A percentile compares a stretch with the other conserved stretches of the same genome.
phyloP scores from a whole-genome alignment of 2,113 vertebrate genomes.

The Pica pica region DNA sequence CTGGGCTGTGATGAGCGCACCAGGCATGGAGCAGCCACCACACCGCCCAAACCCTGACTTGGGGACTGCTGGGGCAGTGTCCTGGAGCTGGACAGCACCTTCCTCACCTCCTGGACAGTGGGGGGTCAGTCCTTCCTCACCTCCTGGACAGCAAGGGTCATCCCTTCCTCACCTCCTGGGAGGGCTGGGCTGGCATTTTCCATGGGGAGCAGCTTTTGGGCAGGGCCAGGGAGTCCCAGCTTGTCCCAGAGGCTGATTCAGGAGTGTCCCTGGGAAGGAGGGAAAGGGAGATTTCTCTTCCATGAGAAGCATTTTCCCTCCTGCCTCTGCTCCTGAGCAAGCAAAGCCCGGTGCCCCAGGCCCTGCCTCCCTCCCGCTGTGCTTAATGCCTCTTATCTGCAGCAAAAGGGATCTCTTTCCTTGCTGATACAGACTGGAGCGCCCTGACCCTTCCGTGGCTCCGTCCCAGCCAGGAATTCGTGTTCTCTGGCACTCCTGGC shows the following conservation, averaged over 20 bases:
- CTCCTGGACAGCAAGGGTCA: not conserved
- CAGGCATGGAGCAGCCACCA: not conserved
- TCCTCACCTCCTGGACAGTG: not conserved
- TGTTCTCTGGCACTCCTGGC: not conserved
- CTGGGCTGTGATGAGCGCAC: not conserved
- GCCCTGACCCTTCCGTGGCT: not conserved
- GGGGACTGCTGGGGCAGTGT: not conserved
- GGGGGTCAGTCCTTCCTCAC: not conserved
- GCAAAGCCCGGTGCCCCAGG: not conserved
- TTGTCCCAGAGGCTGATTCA: not conserved
- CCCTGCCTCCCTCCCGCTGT: not conserved
- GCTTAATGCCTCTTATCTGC: not conserved
- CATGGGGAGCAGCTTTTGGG: not conserved
- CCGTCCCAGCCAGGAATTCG: not conserved
- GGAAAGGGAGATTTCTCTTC: not conserved
- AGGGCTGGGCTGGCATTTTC: not conserved
- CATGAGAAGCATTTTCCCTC: not conserved
- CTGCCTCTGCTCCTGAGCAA: not conserved
- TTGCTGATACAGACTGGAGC: not conserved
- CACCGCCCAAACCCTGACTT: accelerated
- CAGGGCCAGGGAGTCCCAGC: not conserved
- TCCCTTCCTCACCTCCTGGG: not conserved
- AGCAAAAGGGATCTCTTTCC: not conserved
- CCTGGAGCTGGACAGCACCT: not conserved
- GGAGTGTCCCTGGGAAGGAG: not conserved